These are phyloP conservation scores for Neomorphus geoffroyi DNA, from an alignment of 2,797 vertebrate genomes.

Conservation along the genomic window DNA sequence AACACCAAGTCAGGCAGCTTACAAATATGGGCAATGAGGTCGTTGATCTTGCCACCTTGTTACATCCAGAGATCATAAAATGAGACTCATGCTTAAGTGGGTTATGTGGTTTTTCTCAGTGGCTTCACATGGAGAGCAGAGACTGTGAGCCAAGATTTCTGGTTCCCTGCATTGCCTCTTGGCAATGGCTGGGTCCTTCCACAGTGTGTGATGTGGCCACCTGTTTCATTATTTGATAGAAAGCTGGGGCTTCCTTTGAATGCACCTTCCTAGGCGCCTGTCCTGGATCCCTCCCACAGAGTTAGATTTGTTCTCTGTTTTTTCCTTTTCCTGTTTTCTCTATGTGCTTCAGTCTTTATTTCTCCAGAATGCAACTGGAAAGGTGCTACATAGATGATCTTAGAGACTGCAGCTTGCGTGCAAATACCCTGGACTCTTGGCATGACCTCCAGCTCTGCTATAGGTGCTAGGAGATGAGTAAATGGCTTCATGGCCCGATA, in stretches of 20 bases:
- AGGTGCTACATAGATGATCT: not conserved
- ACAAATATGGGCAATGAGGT: not conserved
- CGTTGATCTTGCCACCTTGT: not conserved
- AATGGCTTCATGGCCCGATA: not conserved
- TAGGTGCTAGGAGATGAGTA: not conserved
- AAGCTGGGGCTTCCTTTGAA: not conserved
- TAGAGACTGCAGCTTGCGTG: not conserved
- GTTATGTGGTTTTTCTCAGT: slow-evolving; percentile 22
- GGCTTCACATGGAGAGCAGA: slow-evolving; percentile 4
- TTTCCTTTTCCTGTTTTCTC: not conserved
- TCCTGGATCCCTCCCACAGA: not conserved
- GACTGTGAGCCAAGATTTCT: slow-evolving; percentile 18
- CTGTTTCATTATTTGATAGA: slow-evolving; percentile 3
- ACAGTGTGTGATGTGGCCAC: not conserved
- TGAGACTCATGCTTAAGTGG: not conserved
- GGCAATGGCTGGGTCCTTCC: not conserved
- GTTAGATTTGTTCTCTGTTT: not conserved
- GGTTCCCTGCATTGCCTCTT: slow-evolving; percentile 9
- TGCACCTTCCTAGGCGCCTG: not conserved
- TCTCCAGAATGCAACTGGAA: not conserved
- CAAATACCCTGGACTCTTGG: not conserved
- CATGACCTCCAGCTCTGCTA: not conserved
- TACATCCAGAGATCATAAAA: slow-evolving; percentile 32
- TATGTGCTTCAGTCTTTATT: not conserved
- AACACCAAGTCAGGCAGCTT: not conserved